Evolutionary conservation across 2,797 vertebrate species (phyloP).

Genomic region (Huso huso): DNA sequence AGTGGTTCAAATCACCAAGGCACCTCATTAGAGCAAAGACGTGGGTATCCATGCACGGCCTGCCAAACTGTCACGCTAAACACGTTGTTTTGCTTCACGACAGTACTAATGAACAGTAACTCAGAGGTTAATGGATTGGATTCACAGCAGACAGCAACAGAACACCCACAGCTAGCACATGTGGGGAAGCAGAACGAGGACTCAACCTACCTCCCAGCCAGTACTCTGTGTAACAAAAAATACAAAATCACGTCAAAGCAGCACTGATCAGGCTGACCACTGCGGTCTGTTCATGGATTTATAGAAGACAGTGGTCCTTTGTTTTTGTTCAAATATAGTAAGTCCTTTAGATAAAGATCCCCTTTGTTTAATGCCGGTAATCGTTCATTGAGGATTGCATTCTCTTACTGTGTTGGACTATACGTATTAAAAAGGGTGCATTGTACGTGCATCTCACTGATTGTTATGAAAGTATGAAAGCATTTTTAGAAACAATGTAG

Average conservation of each 20-base stretch:
- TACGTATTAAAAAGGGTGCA: too few species aligned
- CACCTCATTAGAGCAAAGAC: constrained; percentile 78
- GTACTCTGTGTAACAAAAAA: constrained; percentile 99
- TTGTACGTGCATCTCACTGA: too few species aligned
- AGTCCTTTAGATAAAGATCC: too few species aligned
- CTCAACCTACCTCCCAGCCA: constrained; percentile 99
- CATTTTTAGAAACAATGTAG: too few species aligned
- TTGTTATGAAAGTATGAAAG: too few species aligned
- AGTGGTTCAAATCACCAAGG: constrained; percentile 78
- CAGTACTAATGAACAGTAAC: constrained; percentile 51
- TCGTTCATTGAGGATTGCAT: too few species aligned
- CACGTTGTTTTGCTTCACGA: constrained; percentile 44
- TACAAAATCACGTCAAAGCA: constrained; percentile 44
- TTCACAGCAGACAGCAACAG: constrained; percentile 78
- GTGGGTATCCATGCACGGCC: constrained; percentile 87
- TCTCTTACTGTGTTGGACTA: too few species aligned
- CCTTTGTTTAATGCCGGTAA: too few species aligned
- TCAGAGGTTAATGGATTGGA: constrained; percentile 88
- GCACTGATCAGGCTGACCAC: too few species aligned
- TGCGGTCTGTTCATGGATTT: too few species aligned
- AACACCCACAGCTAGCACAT: constrained; percentile 77
- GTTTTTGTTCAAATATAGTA: too few species aligned
- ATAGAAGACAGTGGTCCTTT: too few species aligned
- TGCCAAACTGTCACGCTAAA: constrained; percentile 45
- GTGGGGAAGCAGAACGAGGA: constrained; percentile 88